Evolutionary conservation across 2,888 invertebrate genomes (phyloP).

Genomic region (Xestia c-nigrum): DNA sequence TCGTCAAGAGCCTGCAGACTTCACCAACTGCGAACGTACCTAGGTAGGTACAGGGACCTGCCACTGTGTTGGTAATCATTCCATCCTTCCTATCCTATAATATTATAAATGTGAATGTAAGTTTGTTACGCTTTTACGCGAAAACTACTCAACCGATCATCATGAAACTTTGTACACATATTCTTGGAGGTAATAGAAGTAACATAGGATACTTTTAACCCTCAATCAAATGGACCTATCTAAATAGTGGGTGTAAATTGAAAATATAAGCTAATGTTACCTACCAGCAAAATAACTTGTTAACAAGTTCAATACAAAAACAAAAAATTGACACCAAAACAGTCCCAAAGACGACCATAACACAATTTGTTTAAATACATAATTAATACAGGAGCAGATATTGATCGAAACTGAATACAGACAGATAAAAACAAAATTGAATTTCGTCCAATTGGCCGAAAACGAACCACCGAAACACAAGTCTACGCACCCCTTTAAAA

Average conservation of each 20-base stretch:
- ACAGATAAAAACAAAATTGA: conserved; percentile 11
- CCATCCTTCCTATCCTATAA: no score
- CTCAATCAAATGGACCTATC: no score
- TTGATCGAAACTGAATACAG: conserved; percentile 14
- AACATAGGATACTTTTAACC: no score
- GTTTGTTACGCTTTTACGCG: no score
- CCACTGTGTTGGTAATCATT: neutral
- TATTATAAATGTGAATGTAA: no score
- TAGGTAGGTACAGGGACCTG: neutral
- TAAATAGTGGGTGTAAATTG: neutral
- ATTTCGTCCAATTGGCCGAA: neutral
- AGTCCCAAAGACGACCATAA: neutral
- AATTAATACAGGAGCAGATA: conserved; percentile 7
- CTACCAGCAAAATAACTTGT: neutral
- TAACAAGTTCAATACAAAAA: neutral
- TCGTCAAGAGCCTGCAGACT: neutral
- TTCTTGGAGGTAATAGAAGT: no score
- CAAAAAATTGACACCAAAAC: neutral
- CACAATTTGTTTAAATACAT: neutral
- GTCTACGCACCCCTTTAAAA: conserved; percentile 1
- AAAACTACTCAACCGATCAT: no score
- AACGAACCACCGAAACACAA: neutral
- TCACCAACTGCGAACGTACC: neutral
- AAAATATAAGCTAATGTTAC: neutral
- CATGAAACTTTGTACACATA: no score